phyloP scores from a whole-genome alignment of 2,797 vertebrate species.

The Capromys pilorides region DNA sequence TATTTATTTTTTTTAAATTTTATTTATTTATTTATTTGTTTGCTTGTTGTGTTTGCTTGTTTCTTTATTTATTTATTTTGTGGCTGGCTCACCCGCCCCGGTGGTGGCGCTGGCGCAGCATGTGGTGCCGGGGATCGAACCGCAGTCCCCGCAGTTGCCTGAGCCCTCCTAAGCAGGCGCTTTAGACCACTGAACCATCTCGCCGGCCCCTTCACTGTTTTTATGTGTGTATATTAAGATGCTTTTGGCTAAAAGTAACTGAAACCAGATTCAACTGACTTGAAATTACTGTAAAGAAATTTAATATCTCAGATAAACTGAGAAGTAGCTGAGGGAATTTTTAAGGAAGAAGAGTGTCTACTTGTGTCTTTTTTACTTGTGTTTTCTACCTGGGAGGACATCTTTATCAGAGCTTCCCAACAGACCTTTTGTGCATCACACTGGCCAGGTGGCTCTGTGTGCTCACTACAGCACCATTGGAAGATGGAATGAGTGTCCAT shows the following conservation, averaged over 20 bases:
- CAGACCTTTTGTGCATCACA: background rate
- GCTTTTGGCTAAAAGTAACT: background rate
- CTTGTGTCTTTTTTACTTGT: background rate
- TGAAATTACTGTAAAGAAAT: background rate
- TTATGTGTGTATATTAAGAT: background rate
- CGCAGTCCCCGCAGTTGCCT: too few relatives aligned
- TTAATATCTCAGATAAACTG: background rate
- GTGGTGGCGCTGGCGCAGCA: too few relatives aligned
- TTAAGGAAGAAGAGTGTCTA: background rate
- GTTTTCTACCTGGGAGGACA: background rate
- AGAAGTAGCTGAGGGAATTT: background rate
- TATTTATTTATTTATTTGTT: too few relatives aligned
- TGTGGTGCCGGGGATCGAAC: too few relatives aligned
- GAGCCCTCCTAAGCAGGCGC: too few relatives aligned
- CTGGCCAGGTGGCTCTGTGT: background rate
- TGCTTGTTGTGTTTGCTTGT: too few relatives aligned
- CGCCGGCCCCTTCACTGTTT: too few relatives aligned
- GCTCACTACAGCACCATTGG: background rate
- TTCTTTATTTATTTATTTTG: too few relatives aligned
- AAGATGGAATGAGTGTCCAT: background rate
- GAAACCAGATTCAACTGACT: background rate
- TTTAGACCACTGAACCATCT: too few relatives aligned
- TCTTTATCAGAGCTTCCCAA: background rate
- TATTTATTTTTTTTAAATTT: too few relatives aligned
- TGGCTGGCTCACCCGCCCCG: too few relatives aligned